Conservation (phyloP, 2,113 vertebrate species). For the Marmota monax region DNA sequence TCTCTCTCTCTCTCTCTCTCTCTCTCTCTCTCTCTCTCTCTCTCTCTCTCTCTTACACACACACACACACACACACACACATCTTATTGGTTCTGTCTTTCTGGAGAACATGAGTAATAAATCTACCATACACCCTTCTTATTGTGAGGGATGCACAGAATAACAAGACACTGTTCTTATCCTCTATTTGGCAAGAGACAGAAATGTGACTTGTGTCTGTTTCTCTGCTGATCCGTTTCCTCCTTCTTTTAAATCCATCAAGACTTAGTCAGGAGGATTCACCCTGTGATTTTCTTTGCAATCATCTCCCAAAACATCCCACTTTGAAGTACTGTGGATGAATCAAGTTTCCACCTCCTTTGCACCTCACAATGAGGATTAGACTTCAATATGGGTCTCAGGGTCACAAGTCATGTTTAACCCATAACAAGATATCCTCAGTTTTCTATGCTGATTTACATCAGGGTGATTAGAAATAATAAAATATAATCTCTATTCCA, state of each 20-base stretch:
- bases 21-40: background rate
- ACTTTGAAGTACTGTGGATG: too few relatives aligned
- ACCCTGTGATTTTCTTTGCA: too few relatives aligned
- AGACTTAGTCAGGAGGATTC: too few relatives aligned
- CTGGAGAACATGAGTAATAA: background rate
- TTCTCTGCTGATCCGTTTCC: too few relatives aligned
- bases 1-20: background rate
- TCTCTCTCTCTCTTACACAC: accelerated
- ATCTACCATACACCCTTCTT: background rate
- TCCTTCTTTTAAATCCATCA: too few relatives aligned
- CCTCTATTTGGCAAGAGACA: background rate
- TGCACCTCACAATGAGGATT: background rate
- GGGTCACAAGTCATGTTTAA: background rate
- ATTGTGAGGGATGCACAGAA: background rate
- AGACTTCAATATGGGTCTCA: too few relatives aligned
- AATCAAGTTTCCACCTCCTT: background rate
- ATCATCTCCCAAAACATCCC: too few relatives aligned
- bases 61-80: background rate
- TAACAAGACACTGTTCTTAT: background rate
- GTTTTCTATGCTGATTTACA: background rate
- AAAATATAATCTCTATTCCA: background rate
- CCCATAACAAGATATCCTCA: background rate
- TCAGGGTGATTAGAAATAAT: background rate
- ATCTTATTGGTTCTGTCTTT: background rate
- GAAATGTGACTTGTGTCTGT: background rate